Evolutionary conservation across 2,113 vertebrate species (phyloP).

Genomic region (Rhea americana): DNA sequence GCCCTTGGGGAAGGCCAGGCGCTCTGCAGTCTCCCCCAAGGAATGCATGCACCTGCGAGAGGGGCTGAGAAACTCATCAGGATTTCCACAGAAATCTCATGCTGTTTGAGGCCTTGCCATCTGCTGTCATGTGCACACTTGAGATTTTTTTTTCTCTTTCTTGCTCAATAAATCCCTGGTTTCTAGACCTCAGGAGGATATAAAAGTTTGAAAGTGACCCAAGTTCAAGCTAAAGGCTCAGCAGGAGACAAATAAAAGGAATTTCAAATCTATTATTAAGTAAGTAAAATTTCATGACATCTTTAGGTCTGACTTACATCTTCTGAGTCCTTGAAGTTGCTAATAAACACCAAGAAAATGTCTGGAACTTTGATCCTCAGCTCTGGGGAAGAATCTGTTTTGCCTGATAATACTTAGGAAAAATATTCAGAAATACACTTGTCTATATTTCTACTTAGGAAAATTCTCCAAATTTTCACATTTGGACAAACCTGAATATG

Average conservation of each 20-base stretch:
- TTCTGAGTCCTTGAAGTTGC: slow-evolving; percentile 53
- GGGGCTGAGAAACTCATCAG: slow-evolving; percentile 53
- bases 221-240: slow-evolving; percentile 59
- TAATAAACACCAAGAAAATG: slow-evolving; percentile 23
- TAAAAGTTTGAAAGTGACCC: slow-evolving; percentile 57
- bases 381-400: neutral
- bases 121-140: slow-evolving; percentile 48
- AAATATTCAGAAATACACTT: neutral
- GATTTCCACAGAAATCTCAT: slow-evolving; percentile 57
- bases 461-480: neutral
- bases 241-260: slow-evolving; percentile 55
- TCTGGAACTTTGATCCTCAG: neutral
- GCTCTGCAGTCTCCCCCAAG: neutral
- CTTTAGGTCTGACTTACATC: slow-evolving; percentile 22
- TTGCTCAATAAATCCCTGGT: slow-evolving; percentile 50
- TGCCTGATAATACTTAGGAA: neutral
- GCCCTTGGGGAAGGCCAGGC: neutral
- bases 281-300: neutral
- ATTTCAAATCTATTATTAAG: slow-evolving; percentile 54
- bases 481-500: neutral
- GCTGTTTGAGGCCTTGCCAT: slow-evolving; percentile 58
- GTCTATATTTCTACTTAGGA: neutral
- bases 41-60: neutral
- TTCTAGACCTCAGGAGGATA: slow-evolving; percentile 35
- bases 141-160: slow-evolving; percentile 35